These are phyloP conservation scores for Delphinus delphis DNA, from an alignment of 2,113 vertebrate species.

Conservation along the genomic window DNA sequence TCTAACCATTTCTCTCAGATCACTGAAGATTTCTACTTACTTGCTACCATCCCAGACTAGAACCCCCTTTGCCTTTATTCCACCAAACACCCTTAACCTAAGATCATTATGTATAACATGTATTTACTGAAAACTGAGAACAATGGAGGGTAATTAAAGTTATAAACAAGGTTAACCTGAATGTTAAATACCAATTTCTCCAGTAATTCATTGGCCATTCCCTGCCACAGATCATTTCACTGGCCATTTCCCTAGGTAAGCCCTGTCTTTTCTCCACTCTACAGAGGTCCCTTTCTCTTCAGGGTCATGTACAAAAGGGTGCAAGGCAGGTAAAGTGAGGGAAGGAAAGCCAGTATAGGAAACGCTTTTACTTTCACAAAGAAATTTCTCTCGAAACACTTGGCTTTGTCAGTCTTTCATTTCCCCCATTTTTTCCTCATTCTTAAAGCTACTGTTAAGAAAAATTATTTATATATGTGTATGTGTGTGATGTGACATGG, in stretches of 20 bases:
- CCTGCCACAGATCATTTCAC: neutral
- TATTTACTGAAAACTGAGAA: neutral
- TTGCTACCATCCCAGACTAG: neutral
- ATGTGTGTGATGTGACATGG: neutral
- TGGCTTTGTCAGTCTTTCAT: neutral
- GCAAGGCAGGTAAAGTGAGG: neutral
- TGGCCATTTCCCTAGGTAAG: neutral
- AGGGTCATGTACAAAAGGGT: neutral
- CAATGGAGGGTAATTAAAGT: neutral
- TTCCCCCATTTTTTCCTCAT: neutral
- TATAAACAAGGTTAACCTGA: neutral
- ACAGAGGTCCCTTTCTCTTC: neutral
- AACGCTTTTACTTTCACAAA: neutral
- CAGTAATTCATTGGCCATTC: neutral
- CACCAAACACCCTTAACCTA: neutral
- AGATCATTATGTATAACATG: neutral
- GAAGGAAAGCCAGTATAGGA: neutral
- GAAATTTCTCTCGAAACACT: neutral
- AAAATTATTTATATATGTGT: neutral
- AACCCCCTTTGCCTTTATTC: neutral
- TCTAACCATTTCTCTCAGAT: neutral
- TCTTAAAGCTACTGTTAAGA: neutral
- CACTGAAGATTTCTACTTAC: neutral
- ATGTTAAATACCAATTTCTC: neutral
- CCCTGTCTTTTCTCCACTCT: neutral